Evolutionary conservation across 2,113 vertebrate genomes (phyloP), one percentile per base, ranked within the genome.

Genomic region (Thalassarche chlororhynchos): DNA sequence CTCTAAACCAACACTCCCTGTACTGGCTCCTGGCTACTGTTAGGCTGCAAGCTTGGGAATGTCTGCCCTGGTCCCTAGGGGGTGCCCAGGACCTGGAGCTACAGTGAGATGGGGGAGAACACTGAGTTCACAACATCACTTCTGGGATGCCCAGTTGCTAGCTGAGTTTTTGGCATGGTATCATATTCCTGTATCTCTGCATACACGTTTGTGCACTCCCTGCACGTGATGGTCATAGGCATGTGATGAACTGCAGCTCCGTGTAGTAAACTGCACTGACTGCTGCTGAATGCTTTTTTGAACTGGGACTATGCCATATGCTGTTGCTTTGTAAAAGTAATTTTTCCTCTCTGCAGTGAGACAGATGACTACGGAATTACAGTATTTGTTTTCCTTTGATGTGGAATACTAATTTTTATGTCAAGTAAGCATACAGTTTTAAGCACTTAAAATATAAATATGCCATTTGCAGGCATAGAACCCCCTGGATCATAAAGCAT

Each of bases 1-100:
- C 12, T 87, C 32, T 47, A 34, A 68, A 36, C 5, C 17, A 55
- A 2, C 5, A 18, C 29, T 26, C 4, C 10, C 4, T 0, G 0
- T 34, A 10, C 5, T 5, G 1, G 1, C 36, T 69, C 12, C 14
- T 55, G 38, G 17, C 3, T 87, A 19, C 46, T 40, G 12, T 32
- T 47, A 7, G 2, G 14, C 16, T 78, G 38, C 61, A 60, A 52
- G 2, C 6, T 13, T 70, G 44, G 42, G 24, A 58, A 55, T 13
- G 6, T 25, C n/a, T 66, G 31, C 17, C 18, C 5, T 31, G 12
- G 10, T n/a, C 14, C 4, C 21, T n/a, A 38, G 7, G 12, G 14
- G 10, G 2, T 46, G 25, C 12, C 25, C 26, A 0, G 4, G 28
- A 42, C 11, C 13, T 21, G 23, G 31, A 58, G 23, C 34, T 0